phyloP scores from a whole-genome alignment of 1,140 invertebrate genomes.

The Cydia strobilella region DNA sequence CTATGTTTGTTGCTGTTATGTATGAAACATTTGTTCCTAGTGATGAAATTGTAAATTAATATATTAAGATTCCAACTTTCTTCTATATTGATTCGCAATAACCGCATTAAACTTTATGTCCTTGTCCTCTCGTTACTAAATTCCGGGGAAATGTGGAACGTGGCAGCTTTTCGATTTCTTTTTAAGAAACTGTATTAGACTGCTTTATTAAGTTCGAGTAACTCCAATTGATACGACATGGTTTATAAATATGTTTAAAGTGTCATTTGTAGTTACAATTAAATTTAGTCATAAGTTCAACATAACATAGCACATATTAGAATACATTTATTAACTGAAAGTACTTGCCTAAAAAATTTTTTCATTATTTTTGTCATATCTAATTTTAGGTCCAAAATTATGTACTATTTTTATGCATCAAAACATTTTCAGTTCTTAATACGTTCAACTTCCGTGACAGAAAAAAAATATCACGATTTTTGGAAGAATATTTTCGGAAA shows the following conservation, averaged over 20 bases:
- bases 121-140: no score
- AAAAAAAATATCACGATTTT: background rate
- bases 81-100: no score
- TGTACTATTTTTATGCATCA: no score
- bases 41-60: no score
- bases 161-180: background rate
- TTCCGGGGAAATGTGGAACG: background rate
- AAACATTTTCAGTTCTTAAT: background rate
- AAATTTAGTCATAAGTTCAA: background rate
- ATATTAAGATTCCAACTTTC: no score
- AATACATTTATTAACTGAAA: background rate
- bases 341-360: background rate
- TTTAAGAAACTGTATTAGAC: background rate
- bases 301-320: background rate
- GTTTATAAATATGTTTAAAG: background rate
- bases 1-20: no score
- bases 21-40: no score
- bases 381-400: no score
- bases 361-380: no score
- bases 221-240: conserved; percentile 9
- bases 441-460: background rate
- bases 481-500: background rate
- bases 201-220: background rate
- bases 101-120: no score
- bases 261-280: background rate